These are phyloP conservation scores for Serranus cabrilla DNA, from an alignment of 2,797 vertebrate species.

Conservation along the genomic window DNA sequence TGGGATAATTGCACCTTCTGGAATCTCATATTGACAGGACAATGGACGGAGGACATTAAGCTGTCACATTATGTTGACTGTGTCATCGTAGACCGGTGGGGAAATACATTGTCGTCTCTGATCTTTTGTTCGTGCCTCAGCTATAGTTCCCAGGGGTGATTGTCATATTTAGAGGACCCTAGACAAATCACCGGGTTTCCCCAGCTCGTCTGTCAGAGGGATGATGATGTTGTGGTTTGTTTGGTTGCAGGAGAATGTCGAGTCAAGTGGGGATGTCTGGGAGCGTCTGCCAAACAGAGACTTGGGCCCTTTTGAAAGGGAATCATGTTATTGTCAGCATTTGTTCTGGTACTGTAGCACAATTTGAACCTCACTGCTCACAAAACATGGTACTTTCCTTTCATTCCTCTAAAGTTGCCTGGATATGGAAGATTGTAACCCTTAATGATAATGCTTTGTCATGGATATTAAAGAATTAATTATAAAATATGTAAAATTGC, in stretches of 20 bases:
- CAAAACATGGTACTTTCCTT: neutral
- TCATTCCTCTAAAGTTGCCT: neutral
- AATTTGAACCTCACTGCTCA: conserved; percentile 8
- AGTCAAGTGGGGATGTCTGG: conserved; percentile 54
- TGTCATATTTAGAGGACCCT: conserved; percentile 48
- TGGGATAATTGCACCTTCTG: conserved; percentile 49
- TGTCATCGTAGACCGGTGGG: conserved; percentile 15
- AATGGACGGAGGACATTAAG: conserved; percentile 50
- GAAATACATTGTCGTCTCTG: conserved; percentile 25
- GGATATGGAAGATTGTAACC: neutral
- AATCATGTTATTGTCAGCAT: conserved; percentile 32
- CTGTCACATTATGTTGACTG: conserved; percentile 47
- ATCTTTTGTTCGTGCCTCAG: conserved; percentile 32
- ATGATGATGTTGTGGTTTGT: conserved; percentile 54
- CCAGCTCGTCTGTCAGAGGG: conserved; percentile 43
- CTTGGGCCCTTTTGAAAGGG: conserved; percentile 4
- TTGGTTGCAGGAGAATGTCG: conserved; percentile 45
- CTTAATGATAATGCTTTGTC: neutral
- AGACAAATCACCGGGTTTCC: conserved; percentile 60
- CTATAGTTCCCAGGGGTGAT: conserved; percentile 15
- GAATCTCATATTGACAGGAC: conserved; percentile 54
- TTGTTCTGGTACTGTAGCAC: conserved; percentile 20
- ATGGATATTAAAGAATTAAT: neutral
- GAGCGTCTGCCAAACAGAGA: conserved; percentile 41
- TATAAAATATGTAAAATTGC: neutral